phyloP scores from a whole-genome alignment of 2,113 vertebrate species.

The Upupa epops region DNA sequence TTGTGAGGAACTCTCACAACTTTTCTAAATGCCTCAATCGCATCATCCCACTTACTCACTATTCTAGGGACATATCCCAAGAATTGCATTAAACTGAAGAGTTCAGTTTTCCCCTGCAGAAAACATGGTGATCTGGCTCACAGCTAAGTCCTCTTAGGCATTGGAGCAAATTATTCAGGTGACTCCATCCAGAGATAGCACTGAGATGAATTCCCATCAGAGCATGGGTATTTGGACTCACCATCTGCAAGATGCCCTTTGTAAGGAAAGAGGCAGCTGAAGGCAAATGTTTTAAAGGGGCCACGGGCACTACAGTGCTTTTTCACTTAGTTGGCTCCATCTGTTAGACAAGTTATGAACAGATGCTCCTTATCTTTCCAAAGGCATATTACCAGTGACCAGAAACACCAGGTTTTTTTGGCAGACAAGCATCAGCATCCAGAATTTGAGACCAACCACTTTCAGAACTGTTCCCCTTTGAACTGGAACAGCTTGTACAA shows the following conservation, averaged over 20 bases:
- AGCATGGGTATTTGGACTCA: background rate
- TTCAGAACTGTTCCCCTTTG: background rate
- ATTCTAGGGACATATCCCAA: background rate
- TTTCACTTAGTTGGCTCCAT: constrained; percentile 57
- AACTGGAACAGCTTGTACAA: constrained; percentile 29
- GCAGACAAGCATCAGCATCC: constrained; percentile 45
- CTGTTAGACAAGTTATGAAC: constrained; percentile 51
- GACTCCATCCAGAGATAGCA: background rate
- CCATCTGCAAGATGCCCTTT: background rate
- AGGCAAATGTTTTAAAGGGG: constrained; percentile 27
- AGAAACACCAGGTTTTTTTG: constrained; percentile 43
- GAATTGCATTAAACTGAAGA: background rate
- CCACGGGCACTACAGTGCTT: constrained; percentile 26
- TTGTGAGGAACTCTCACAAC: background rate
- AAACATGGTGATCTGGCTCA: background rate
- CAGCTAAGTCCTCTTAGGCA: background rate
- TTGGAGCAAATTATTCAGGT: background rate
- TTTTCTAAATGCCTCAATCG: background rate
- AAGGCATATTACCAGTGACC: constrained; percentile 44
- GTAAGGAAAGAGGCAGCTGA: constrained; percentile 43
- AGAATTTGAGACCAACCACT: background rate
- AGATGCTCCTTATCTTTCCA: constrained; percentile 52
- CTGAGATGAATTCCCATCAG: constrained; percentile 3
- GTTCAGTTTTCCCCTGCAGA: background rate
- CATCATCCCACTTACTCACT: background rate